Evolutionary conservation across 64 coral and sea anemone species (phyloP), one percentile per base, ranked within the genome.

Genomic region (Anthopleura sola): DNA sequence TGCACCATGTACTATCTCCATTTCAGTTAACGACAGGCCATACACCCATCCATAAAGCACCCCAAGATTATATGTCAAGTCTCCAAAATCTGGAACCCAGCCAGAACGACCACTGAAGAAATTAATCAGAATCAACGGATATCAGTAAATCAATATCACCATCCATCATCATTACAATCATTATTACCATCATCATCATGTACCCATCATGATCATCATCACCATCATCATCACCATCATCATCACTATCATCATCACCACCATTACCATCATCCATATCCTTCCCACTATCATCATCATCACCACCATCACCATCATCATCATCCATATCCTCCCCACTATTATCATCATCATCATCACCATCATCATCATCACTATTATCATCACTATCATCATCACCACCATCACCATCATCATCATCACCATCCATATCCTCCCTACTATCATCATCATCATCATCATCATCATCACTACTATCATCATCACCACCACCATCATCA

Each of bases 1-100:
- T 34, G 96, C 96, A 26, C 96, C 96, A 98, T 98, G 96, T 34
- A 98, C 96, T 86, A 98, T 98, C 86, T 98, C 96, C 96, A 98
- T 98, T 84, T 98, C 96, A 84, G 96, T 98, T 78, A 98, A 85
- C 53, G 96, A 98, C 31, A 98, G 86, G 17, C 96, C 96, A 87
- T 94, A 94, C 12, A 94, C 89, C 96, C 96, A 98, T 23, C 96
- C 96, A 90, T 98, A 94, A 19, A 94, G 92, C 1, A 87, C 89
- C 51, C 92, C 92, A 55, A 98, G 85, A 81, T 98, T 98, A 28
- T 98, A 98, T 0, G 95, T 98, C 23, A 98, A 86, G 83, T 98
- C 95, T 16, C 95, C 95, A 98, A 98, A 98, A 15, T 92, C 92
- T 68, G 95, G 95, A 46, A 91, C 91, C 95, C 95, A 98, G 6